Evolutionary conservation across 1,140 invertebrate genomes (phyloP), one percentile per base, ranked within the genome.

Genomic region (Zophobas morio): DNA sequence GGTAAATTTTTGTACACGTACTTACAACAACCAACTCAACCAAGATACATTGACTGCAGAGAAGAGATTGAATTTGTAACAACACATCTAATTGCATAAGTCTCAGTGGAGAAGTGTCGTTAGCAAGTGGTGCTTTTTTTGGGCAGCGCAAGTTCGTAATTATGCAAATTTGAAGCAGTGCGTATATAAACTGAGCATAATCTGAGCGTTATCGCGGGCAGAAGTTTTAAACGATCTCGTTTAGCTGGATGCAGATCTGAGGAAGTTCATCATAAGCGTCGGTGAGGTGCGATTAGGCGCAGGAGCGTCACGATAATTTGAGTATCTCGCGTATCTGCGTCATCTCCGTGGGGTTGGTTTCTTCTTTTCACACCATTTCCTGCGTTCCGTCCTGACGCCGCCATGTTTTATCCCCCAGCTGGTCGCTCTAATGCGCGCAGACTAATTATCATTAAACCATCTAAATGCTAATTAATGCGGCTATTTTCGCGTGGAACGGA

Each of bases 401-500:
- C 80, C 80, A 83, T 82, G 80, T 84, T 82, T 84, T 78, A 81
- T 80, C 79, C 81, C 84, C 82, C 82, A 85, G 83, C 84, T 84
- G 85, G 78, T 84, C 75, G 79, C 79, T 74, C 80, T 63, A 76
- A 74, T 74, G 76, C 80, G 75, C 84, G 81, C 79, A 82, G 82
- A 84, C 85, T 88, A 88, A 88, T 88, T 88, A 88, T 87, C 87
- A 87, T 88, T 87, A 87, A 86, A 84, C 85, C 86, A 87, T 88
- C 87, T 88, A 88, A 88, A 88, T 88, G 87, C 87, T 88, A 88
- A 88, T 88, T 88, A 88, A 88, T 88, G 86, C 84, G 82, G 84
- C 86, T 86, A 88, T 88, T 87, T 88, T 87, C 87, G 86, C 86
- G 82, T 82, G 82, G 81, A 83, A 82, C 84, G 82, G 81, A 81